These are phyloP conservation scores for Loxodonta africana DNA, from an alignment of 2,113 vertebrate species.

Conservation along the genomic window DNA sequence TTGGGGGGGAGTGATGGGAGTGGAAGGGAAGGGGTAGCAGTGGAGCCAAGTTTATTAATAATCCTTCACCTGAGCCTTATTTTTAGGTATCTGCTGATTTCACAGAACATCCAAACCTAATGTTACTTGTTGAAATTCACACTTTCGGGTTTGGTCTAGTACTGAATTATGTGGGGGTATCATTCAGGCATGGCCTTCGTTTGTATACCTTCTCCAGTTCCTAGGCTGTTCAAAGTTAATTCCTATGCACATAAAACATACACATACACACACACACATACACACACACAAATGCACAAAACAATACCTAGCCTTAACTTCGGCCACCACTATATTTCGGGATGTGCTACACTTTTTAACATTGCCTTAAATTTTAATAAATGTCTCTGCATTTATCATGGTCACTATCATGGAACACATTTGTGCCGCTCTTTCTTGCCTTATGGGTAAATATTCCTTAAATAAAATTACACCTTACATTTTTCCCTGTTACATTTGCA, in stretches of 20 bases:
- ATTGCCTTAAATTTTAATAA: slow-evolving; percentile 16
- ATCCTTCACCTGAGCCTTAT: neutral
- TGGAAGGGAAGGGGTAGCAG: too few species aligned
- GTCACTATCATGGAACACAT: neutral
- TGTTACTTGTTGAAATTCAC: neutral
- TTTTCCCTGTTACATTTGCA: neutral
- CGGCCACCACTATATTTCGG: neutral
- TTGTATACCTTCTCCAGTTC: neutral
- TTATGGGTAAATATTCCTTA: slow-evolving; percentile 25
- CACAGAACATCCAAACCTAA: neutral
- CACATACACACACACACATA: neutral
- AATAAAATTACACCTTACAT: neutral
- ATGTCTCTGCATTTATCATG: neutral
- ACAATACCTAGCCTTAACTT: neutral
- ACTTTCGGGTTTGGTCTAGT: neutral
- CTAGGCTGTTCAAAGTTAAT: slow-evolving; percentile 18
- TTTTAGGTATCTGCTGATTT: slow-evolving; percentile 14
- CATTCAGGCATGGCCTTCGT: neutral
- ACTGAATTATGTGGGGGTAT: neutral
- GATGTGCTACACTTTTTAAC: neutral
- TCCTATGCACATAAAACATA: neutral
- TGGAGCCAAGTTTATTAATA: neutral
- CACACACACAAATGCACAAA: neutral
- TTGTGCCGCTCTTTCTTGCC: neutral
- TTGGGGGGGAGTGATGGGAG: too few species aligned